Conservation (phyloP, 2,888 invertebrate species). For the Neria commutata region DNA sequence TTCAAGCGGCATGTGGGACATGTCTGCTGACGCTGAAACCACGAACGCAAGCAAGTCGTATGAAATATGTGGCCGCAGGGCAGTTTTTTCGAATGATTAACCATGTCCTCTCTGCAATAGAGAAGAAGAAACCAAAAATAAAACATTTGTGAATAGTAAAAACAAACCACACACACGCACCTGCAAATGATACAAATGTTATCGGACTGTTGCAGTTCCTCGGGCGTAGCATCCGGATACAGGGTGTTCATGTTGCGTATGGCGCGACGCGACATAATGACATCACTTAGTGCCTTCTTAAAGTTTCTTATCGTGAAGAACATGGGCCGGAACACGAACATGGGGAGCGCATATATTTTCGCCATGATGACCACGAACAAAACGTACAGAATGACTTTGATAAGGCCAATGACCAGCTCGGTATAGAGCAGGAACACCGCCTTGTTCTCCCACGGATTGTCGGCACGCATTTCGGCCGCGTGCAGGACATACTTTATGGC, state of each 20-base stretch:
- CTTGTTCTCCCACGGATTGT: slow-evolving; percentile 99
- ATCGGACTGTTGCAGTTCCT: slow-evolving; percentile 89
- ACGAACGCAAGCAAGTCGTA: slow-evolving; percentile 93
- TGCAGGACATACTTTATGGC: slow-evolving; percentile 90
- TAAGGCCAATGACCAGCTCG: slow-evolving; percentile 90
- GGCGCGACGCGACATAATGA: slow-evolving; percentile 93
- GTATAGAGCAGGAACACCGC: slow-evolving; percentile 96
- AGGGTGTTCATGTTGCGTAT: slow-evolving; percentile 98
- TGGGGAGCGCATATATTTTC: slow-evolving; percentile 92
- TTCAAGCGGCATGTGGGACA: slow-evolving; percentile 98
- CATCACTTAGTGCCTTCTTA: slow-evolving; percentile 97
- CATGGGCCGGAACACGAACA: slow-evolving; percentile 99
- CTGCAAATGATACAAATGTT: slow-evolving; percentile 99
- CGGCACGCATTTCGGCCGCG: slow-evolving; percentile 78
- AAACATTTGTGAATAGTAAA: not conserved
- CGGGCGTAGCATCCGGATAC: slow-evolving; percentile 94
- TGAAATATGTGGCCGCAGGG: slow-evolving; percentile 99
- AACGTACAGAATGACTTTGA: slow-evolving; percentile 85
- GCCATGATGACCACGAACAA: slow-evolving; percentile 96
- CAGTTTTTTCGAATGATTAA: slow-evolving; percentile 86
- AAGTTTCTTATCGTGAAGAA: slow-evolving; percentile 98
- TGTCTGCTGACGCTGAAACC: slow-evolving; percentile 99
- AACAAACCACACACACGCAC: slow-evolving; percentile 34
- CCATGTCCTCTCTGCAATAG: slow-evolving; percentile 69
- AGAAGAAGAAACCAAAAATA: not conserved